Evolutionary conservation across 2,797 vertebrate species (phyloP).

Genomic region (Sparus aurata): DNA sequence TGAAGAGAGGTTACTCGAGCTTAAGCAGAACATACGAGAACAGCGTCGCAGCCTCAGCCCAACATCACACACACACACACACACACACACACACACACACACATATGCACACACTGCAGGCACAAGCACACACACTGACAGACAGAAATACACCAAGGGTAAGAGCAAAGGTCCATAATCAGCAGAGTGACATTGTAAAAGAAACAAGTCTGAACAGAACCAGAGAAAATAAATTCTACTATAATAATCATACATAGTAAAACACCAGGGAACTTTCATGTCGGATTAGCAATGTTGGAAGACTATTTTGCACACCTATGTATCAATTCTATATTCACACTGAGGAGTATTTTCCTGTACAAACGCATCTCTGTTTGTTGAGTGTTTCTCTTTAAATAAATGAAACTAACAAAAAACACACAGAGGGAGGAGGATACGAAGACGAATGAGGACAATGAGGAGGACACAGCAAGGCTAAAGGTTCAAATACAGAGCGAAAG

Average conservation of each 20-base stretch:
- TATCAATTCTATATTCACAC: neutral
- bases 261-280: neutral
- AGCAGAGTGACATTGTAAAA: neutral
- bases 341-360: neutral
- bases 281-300: neutral
- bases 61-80: slow-evolving; percentile 5
- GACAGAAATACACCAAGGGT: slow-evolving; percentile 35
- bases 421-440: neutral
- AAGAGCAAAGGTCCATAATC: slow-evolving; percentile 26
- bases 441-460: neutral
- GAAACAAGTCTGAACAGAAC: slow-evolving; percentile 5
- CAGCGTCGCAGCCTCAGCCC: slow-evolving; percentile 51
- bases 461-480: neutral
- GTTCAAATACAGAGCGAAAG: neutral
- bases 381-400: slow-evolving; percentile 32
- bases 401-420: slow-evolving; percentile 28
- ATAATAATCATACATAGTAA: neutral
- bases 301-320: slow-evolving; percentile 4
- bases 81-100: slow-evolving; percentile 17
- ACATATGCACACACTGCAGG: neutral
- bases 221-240: neutral
- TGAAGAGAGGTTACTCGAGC: slow-evolving; percentile 64
- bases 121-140: slow-evolving; percentile 18
- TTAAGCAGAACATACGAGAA: slow-evolving; percentile 63
- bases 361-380: slow-evolving; percentile 14